Percentiles rank a stretch among this genome's conserved stretches.
phyloP scores from a whole-genome alignment of 1,140 invertebrate genomes.

The Lepidotrigona ventralis region DNA sequence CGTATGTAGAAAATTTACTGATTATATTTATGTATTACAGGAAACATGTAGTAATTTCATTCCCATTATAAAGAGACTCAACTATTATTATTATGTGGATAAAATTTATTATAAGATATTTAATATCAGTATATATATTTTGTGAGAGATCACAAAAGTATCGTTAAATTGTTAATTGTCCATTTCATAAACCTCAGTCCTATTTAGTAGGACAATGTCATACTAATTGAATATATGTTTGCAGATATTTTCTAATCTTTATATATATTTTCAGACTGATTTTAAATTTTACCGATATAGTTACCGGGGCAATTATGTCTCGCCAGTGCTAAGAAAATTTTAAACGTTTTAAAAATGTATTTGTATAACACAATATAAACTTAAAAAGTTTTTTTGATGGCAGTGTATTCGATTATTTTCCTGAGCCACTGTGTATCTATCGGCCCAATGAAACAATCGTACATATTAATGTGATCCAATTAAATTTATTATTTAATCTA shows the following conservation, averaged over 20 bases:
- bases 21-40: background rate
- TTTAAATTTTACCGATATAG: background rate
- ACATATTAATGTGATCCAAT: constrained; percentile 16
- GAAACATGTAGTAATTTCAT: background rate
- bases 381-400: background rate
- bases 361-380: background rate
- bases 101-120: background rate
- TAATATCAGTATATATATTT: background rate
- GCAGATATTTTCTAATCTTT: background rate
- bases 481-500: constrained; percentile 24
- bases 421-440: too few species aligned
- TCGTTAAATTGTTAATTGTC: background rate
- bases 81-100: background rate
- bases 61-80: background rate
- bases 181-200: background rate
- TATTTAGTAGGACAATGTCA: background rate
- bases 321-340: background rate
- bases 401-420: background rate
- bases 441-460: constrained; percentile 13
- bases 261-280: background rate
- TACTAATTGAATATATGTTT: background rate
- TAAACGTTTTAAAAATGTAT: background rate
- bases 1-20: background rate
- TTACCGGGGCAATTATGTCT: background rate
- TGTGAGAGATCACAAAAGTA: background rate